Conservation (phyloP, 2,888 invertebrate species). For the Heliothis peltigera region DNA sequence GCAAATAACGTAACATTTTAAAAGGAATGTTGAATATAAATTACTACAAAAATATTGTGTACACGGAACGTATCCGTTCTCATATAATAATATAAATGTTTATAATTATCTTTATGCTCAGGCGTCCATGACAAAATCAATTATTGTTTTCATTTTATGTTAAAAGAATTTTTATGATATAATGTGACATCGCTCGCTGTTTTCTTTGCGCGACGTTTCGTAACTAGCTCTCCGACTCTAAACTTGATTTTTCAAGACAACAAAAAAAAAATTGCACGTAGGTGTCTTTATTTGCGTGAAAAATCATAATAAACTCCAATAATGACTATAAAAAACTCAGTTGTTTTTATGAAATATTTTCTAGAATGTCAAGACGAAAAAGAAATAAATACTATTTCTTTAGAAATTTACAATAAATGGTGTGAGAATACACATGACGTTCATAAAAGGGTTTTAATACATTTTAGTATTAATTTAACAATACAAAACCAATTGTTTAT, state of each 20-base stretch:
- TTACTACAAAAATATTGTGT: conserved; percentile 40
- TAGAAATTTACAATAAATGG: neutral
- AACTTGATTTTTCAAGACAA: too few species aligned
- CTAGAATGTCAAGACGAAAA: neutral
- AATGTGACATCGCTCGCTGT: neutral
- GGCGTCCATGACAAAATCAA: conserved; percentile 46
- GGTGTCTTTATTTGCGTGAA: neutral
- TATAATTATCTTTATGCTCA: conserved; percentile 41
- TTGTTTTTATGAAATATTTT: neutral
- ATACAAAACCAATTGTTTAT: neutral
- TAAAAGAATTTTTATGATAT: conserved; percentile 1
- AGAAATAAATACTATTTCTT: too few species aligned
- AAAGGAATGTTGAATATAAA: conserved; percentile 36
- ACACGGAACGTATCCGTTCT: conserved; percentile 27
- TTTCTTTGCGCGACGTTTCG: conserved; percentile 5
- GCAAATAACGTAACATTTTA: conserved; percentile 48
- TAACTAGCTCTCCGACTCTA: conserved; percentile 6
- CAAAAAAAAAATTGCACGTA: too few species aligned
- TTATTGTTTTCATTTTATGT: conserved; percentile 19
- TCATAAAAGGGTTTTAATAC: too few species aligned
- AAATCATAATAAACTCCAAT: conserved; percentile 8
- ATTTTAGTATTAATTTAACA: too few species aligned
- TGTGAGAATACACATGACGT: neutral
- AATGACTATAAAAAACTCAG: neutral
- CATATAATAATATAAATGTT: conserved; percentile 21